These are phyloP conservation scores for Aphrocallistes beatrix DNA, from an alignment of 37 sponge, comb jelly and placozoan genomes.

Conservation along the genomic window DNA sequence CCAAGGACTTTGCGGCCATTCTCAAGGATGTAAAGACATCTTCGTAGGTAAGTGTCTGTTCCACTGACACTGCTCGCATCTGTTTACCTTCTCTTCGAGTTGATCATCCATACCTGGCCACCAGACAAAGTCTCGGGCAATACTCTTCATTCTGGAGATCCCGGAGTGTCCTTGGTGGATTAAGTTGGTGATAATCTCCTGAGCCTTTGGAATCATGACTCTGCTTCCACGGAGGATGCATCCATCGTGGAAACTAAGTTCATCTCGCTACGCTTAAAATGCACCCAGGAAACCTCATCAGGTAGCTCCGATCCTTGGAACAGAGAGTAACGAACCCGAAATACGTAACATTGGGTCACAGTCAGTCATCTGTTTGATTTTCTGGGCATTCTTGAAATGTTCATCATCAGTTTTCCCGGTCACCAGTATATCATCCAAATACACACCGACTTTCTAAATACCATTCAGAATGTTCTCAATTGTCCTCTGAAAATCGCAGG, in stretches of 20 bases:
- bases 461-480: neutral
- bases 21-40: conserved; percentile 29
- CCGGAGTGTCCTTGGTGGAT: conserved; percentile 34
- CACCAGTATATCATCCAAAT: conserved; percentile 14
- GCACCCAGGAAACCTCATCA: no score
- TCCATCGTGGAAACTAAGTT: no score
- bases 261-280: no score
- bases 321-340: no score
- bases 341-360: no score
- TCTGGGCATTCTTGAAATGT: neutral
- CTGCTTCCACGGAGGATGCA: no score
- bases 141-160: conserved; percentile 35
- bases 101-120: conserved; percentile 6
- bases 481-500: conserved; percentile 10
- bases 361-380: no score
- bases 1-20: conserved; percentile 31
- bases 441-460: neutral
- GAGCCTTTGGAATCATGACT: no score
- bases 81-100: conserved; percentile 17
- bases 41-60: conserved; percentile 14
- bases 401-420: conserved; percentile 1
- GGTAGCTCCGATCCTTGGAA: no score
- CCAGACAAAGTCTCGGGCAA: neutral
- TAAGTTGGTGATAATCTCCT: no score
- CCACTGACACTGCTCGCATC: conserved; percentile 26